These are phyloP conservation scores for Ptychochromis oligacanthus DNA, from an alignment of 2,113 vertebrate genomes.

Conservation along the genomic window DNA sequence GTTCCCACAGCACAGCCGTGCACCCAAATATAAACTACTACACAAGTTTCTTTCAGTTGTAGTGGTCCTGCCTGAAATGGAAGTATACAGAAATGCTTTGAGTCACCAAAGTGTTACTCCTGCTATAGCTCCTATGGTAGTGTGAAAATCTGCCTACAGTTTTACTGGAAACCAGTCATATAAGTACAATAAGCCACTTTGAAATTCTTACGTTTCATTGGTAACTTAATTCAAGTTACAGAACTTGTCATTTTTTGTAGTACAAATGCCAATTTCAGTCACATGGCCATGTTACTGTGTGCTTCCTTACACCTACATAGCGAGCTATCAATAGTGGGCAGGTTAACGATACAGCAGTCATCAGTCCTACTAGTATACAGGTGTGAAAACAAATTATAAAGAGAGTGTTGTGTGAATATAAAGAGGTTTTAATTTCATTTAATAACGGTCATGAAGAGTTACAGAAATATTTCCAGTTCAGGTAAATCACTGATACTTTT, in stretches of 20 bases:
- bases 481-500: constrained; percentile 2
- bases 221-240: not conserved
- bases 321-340: not conserved
- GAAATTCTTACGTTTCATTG: not conserved
- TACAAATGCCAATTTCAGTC: not conserved
- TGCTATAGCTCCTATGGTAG: not conserved
- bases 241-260: not conserved
- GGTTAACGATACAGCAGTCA: not conserved
- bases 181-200: not conserved
- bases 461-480: constrained; percentile 15
- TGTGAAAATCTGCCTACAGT: constrained; percentile 2
- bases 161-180: constrained; percentile 30
- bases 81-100: not conserved
- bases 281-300: not conserved
- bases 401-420: not conserved
- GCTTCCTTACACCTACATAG: not conserved
- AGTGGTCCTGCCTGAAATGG: not conserved
- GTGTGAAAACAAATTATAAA: not conserved
- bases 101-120: constrained; percentile 13
- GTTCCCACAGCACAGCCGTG: not conserved
- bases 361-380: not conserved
- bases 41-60: not conserved
- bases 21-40: not conserved
- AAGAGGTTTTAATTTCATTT: constrained; percentile 17
- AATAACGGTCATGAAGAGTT: not conserved